These are phyloP conservation scores for Delphinapterus leucas DNA, from an alignment of 2,113 vertebrate genomes.

Conservation along the genomic window DNA sequence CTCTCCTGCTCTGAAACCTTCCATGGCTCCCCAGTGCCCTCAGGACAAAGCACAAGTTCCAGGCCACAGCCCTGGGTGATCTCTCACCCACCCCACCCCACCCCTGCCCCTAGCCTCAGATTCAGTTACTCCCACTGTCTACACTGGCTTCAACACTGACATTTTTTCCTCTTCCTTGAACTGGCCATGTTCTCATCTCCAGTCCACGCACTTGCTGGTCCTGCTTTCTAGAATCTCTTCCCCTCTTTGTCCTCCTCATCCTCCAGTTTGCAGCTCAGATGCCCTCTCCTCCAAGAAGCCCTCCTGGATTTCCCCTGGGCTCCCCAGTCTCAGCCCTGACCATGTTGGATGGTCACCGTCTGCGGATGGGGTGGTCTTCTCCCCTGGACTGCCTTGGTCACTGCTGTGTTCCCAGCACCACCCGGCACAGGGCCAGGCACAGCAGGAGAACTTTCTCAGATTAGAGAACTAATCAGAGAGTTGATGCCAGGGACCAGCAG, in stretches of 20 bases:
- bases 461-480: neutral
- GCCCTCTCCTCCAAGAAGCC: neutral
- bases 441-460: neutral
- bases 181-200: neutral
- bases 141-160: neutral
- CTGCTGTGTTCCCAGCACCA: neutral
- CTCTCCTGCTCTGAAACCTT: neutral
- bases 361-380: neutral
- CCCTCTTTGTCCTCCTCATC: neutral
- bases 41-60: neutral
- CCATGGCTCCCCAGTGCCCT: neutral
- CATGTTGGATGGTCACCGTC: neutral
- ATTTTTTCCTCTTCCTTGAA: neutral
- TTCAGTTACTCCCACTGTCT: neutral
- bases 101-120: neutral
- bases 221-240: neutral
- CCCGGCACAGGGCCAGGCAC: neutral
- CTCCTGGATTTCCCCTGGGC: neutral
- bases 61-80: neutral
- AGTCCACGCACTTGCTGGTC: neutral
- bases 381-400: neutral
- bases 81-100: neutral
- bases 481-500: neutral
- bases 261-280: neutral
- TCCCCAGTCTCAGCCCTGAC: neutral